Base-by-base conservation (phyloP, 2,888 invertebrate genomes). In the Agrochola macilenta region DNA sequence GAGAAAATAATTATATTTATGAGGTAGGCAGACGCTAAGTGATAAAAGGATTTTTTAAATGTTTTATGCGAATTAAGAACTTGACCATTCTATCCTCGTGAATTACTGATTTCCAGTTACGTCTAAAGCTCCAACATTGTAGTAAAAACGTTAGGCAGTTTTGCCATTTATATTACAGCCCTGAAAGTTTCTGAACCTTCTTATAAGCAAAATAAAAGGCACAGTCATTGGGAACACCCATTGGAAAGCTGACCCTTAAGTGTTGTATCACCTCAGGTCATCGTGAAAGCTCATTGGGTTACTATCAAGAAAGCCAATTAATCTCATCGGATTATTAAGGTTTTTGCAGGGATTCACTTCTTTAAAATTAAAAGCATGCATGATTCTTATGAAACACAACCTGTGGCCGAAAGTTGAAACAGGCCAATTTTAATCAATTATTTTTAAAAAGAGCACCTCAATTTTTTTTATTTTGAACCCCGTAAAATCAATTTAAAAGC, bases 401-500 rank as follows among this genome's bases (percentile, higher is more conserved):
- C 39, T 30, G 58, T 60, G 12, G 7, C 30, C 30, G 23, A 74
- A 58, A 79, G 12, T 63, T 61, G 26, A 61, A 71, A 46, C 61
- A 26, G 52, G 49, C 49, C 20, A 75, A 64, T 69, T 79, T 69
- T 11, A 23, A 35, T 60, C n/a, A 76, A 69, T 65, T 30, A 26
- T 26, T 58, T 26, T 52, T n/a, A 54, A 70, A 20, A 43, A 17
- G 23, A 43, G 0, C 5, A 35, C 0, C 0, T 30, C 14, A 1
- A 1, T 4, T 35, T 63, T n/a, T 71, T 64, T 80, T 49, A 9
- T 63, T 76, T 69, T 12, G 60, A 35, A 49, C 8, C n/a, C 66
- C 49, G 23, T 69, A 64, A 73, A 74, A 81, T 76, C 76, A 83
- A 81, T 81, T 83, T 84, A 61, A 71, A 81, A 74, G 71, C 79